A percentile compares a stretch with the other conserved stretches of the same genome.
phyloP scores from a whole-genome alignment of 1,140 invertebrate species.

The Drosophila sproati region DNA sequence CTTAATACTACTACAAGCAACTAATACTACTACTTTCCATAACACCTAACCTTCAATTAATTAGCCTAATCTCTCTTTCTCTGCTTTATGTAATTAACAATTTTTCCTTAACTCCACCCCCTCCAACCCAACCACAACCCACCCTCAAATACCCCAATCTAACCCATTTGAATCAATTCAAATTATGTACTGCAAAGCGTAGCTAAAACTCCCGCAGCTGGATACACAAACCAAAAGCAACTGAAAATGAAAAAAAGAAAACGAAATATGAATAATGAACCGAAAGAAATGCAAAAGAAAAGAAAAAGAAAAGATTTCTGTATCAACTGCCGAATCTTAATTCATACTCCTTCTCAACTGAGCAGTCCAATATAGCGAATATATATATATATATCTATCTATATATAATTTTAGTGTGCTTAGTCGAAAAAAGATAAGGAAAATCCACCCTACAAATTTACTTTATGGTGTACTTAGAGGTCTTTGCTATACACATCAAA shows the following conservation, averaged over 20 bases:
- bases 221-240: slow-evolving; percentile 63
- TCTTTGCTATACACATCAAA: slow-evolving; percentile 17
- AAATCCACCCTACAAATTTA: slow-evolving; percentile 1
- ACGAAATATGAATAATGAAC: slow-evolving; percentile 51
- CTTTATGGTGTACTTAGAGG: slow-evolving; percentile 36
- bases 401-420: slow-evolving; percentile 11
- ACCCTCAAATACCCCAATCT: slow-evolving; percentile 1
- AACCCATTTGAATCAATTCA: not conserved
- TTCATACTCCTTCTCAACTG: slow-evolving; percentile 84
- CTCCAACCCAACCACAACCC: slow-evolving; percentile 4
- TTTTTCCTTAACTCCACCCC: slow-evolving; percentile 6
- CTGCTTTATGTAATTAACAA: slow-evolving; percentile 72
- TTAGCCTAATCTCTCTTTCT: slow-evolving; percentile 47
- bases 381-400: not conserved
- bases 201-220: slow-evolving; percentile 53
- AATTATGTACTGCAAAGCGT: slow-evolving; percentile 42
- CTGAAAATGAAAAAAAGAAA: slow-evolving; percentile 46
- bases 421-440: not conserved
- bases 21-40: slow-evolving; percentile 39
- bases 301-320: slow-evolving; percentile 77
- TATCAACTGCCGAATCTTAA: slow-evolving; percentile 85
- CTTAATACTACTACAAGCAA: slow-evolving; percentile 14
- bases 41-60: slow-evolving; percentile 34
- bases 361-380: slow-evolving; percentile 69
- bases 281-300: slow-evolving; percentile 35